Percentiles rank a stretch among this genome's conserved stretches.
Conservation (phyloP, 2,888 invertebrate genomes). For the Drosophila falleni region DNA sequence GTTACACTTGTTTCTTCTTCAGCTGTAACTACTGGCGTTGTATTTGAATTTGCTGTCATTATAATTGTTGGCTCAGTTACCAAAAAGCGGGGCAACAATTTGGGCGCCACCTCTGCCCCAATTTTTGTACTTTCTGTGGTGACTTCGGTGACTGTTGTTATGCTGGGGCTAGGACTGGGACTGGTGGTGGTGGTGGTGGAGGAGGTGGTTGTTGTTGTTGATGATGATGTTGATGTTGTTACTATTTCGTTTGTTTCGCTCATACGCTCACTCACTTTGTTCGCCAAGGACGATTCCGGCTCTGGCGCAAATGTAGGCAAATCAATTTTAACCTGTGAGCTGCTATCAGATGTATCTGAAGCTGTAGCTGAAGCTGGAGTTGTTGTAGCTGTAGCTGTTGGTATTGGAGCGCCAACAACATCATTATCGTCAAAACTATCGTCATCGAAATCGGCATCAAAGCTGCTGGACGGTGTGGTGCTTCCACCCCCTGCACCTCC, state of each 20-base stretch:
- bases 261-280: conserved; percentile 77
- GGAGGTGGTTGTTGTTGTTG: conserved; percentile 16
- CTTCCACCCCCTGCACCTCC: conserved; percentile 55
- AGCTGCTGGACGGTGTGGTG: conserved; percentile 84
- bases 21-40: conserved; percentile 34
- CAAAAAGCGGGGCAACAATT: conserved; percentile 50
- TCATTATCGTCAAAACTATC: conserved; percentile 62
- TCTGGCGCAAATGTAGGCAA: conserved; percentile 89
- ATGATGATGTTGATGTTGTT: conserved; percentile 50
- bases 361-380: conserved; percentile 6
- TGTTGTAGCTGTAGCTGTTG: conserved; percentile 2
- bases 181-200: conserved; percentile 44
- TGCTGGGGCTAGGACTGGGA: conserved; percentile 32
- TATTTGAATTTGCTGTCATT: conserved; percentile 36
- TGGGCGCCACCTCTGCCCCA: conserved; percentile 6
- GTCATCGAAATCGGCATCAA: conserved; percentile 85
- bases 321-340: conserved; percentile 87
- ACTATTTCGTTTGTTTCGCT: conserved; percentile 49
- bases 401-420: conserved; percentile 19
- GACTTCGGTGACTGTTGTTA: conserved; percentile 21
- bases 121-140: conserved; percentile 25
- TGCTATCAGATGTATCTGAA: conserved; percentile 19
- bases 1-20: conserved; percentile 25
- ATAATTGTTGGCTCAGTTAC: conserved; percentile 45
- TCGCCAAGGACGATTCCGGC: conserved; percentile 43